These are phyloP conservation scores for Helicolenus hilgendorfi DNA, from an alignment of 2,797 vertebrate species.

Conservation along the genomic window DNA sequence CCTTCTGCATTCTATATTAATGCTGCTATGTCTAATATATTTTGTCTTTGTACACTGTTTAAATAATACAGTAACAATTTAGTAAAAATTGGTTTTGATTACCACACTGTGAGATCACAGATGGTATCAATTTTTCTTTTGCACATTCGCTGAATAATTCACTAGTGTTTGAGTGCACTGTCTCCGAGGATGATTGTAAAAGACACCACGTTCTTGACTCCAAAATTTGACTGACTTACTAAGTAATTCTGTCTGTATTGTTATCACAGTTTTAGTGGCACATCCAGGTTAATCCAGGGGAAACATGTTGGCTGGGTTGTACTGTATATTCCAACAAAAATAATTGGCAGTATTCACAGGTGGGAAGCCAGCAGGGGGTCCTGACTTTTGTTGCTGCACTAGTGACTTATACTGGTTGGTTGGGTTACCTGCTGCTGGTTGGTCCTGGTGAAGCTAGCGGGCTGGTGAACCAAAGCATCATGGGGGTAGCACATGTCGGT, in stretches of 20 bases:
- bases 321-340: conserved; percentile 10
- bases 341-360: not conserved
- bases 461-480: not conserved
- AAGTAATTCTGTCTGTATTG: not conserved
- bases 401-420: conserved; percentile 13
- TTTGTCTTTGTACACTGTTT: not conserved
- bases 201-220: not conserved
- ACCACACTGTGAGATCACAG: conserved; percentile 15
- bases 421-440: conserved; percentile 1
- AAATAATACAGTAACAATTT: conserved; percentile 13
- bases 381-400: conserved; percentile 11
- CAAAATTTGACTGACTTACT: not conserved
- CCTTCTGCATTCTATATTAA: not conserved
- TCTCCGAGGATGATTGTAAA: not conserved
- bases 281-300: not conserved
- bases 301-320: not conserved
- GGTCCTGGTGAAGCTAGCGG: conserved; percentile 27
- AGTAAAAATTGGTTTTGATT: not conserved
- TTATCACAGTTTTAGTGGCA: not conserved
- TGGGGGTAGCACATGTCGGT: not conserved
- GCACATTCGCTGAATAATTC: conserved; percentile 20
- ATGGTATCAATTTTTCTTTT: conserved; percentile 17
- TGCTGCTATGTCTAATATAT: not conserved
- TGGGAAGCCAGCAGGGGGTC: conserved; percentile 3
- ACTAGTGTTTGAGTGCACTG: not conserved